Base-by-base conservation (phyloP, 2,113 vertebrate species). In the Zonotrichia leucophrys region DNA sequence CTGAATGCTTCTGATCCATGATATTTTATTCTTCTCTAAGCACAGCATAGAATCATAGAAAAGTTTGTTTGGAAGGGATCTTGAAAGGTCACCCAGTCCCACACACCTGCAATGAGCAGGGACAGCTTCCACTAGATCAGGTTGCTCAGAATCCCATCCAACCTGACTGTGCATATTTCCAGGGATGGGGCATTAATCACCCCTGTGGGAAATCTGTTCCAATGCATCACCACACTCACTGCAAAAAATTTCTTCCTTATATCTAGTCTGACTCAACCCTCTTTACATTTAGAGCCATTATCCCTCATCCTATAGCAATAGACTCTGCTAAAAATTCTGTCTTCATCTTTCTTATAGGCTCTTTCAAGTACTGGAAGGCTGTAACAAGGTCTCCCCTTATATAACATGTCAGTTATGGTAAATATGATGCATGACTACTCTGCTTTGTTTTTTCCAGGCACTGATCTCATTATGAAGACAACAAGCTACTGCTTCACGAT, bases 391-490 rank as follows among this genome's bases (percentile, higher is more conserved):
- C 37, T 59, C 30, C 14, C 27, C 31, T 79, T 69, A 91, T 37
- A 68, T 41, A 83, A 83, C 39, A 55, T 41, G 47, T 91, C 91
- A 92, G 42, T 68, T 91, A 59, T 56, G 67, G 80, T 59, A 96
- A 94, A 95, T 89, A 91, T 63, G 53, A 90, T 96, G 64, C 94
- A 84, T 87, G 89, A 93, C 94, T 94, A 88, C 85, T 74, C 66
- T 50, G 62, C 75, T 92, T 94, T 92, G 76, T 92, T 96, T 97
- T 94, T 94, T 69, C 82, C 94, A 83, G 76, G 68, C 88, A 75
- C 66, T 93, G 85, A 95, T 95, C 85, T 96, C 92, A 97, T 94
- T 96, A 95, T 90, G 74, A 87, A 94, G 87, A 94, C 7, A 31
- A 97, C 83, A 92, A 95, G 84, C 59, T 91, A 84, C 79, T 95